phyloP scores from a whole-genome alignment of 2,113 vertebrate genomes.

The Archilochus colubris region DNA sequence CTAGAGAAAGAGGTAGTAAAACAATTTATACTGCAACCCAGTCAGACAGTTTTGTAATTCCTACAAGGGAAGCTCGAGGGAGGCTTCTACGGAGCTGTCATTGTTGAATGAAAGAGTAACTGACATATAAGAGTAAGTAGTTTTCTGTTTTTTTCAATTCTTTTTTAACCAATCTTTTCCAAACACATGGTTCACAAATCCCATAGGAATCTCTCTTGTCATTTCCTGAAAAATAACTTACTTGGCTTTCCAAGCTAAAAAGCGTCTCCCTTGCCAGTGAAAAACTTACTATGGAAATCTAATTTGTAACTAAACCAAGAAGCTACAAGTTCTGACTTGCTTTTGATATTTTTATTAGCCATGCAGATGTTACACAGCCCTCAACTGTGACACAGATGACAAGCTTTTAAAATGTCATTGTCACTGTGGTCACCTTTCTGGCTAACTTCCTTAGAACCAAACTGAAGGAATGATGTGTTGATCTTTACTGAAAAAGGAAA shows the following conservation, averaged over 20 bases:
- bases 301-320: constrained; percentile 35
- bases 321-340: neutral
- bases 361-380: neutral
- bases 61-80: neutral
- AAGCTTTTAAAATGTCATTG: neutral
- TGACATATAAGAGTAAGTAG: constrained; percentile 45
- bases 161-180: constrained; percentile 61
- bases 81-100: neutral
- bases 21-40: neutral
- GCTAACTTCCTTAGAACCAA: neutral
- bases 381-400: neutral
- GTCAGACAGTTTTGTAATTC: neutral
- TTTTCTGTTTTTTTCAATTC: constrained; percentile 56
- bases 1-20: neutral
- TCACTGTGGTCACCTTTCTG: neutral
- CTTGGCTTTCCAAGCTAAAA: constrained; percentile 44
- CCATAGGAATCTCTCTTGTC: constrained; percentile 42
- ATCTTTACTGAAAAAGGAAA: neutral
- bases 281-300: constrained; percentile 30
- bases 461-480: neutral
- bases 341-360: neutral
- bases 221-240: constrained; percentile 67
- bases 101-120: constrained; percentile 47
- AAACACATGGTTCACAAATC: constrained; percentile 56
- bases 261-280: neutral